These are phyloP conservation scores for Melanocharis versteri DNA, from an alignment of 2,113 vertebrate genomes.

Conservation along the genomic window DNA sequence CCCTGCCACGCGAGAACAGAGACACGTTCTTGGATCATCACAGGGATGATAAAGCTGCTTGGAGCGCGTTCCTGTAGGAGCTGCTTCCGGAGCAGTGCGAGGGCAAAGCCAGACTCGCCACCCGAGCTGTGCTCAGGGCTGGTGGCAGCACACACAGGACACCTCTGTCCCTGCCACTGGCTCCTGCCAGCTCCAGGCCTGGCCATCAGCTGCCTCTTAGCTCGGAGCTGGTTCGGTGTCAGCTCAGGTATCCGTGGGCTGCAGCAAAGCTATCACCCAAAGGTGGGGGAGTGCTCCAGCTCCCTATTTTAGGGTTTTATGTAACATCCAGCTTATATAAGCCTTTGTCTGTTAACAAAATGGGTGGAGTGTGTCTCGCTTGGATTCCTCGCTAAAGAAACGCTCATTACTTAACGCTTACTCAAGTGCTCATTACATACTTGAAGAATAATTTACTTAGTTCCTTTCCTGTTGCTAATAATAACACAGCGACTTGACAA, in stretches of 20 bases:
- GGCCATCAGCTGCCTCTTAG: neutral
- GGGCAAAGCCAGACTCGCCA: neutral
- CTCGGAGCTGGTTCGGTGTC: fast-evolving
- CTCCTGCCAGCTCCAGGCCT: neutral
- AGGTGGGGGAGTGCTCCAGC: neutral
- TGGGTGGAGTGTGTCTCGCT: neutral
- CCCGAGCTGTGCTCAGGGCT: neutral
- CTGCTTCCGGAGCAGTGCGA: fast-evolving
- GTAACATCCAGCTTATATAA: conserved; percentile 53
- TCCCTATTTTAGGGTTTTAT: conserved; percentile 36
- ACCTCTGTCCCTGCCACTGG: neutral
- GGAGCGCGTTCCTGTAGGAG: fast-evolving
- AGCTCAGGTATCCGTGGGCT: neutral
- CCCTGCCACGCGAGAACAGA: neutral
- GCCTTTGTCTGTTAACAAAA: conserved; percentile 47
- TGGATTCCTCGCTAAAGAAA: neutral
- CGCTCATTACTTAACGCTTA: neutral
- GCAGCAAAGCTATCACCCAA: neutral
- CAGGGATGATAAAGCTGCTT: neutral
- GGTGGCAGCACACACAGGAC: neutral
- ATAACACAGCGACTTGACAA: neutral
- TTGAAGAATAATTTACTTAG: neutral
- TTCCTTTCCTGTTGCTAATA: conserved; percentile 3
- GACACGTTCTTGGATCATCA: neutral
- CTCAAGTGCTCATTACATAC: neutral